Percentiles rank a stretch among this genome's conserved stretches.
Evolutionary conservation across 2,888 invertebrate genomes (phyloP).

Genomic region (Tetrapedia diversipes): DNA sequence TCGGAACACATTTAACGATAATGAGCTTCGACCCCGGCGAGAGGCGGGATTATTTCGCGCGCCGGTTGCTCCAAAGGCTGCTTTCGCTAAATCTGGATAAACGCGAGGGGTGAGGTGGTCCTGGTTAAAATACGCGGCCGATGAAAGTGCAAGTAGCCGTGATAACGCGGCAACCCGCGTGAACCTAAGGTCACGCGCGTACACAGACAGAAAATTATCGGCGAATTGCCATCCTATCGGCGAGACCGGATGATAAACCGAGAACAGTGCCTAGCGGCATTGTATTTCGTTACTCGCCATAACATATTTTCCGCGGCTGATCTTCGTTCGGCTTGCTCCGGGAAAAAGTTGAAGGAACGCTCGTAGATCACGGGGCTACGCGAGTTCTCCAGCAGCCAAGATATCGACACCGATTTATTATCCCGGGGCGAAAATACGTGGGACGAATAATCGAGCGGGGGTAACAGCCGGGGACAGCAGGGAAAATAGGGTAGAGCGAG

Average conservation of each 20-base stretch:
- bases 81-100: slow-evolving; percentile 54
- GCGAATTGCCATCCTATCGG: background rate
- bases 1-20: slow-evolving; percentile 58
- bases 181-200: slow-evolving; percentile 49
- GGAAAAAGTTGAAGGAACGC: background rate
- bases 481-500: background rate
- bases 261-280: background rate
- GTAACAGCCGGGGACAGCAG: rapidly evolving
- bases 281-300: background rate
- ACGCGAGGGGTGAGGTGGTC: background rate
- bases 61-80: slow-evolving; percentile 58
- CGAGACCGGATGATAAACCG: background rate
- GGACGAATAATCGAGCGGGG: background rate
- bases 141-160: slow-evolving; percentile 54
- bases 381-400: background rate
- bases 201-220: slow-evolving; percentile 29
- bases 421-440: background rate
- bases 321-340: background rate
- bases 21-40: slow-evolving; percentile 49
- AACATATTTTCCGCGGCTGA: background rate
- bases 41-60: slow-evolving; percentile 58
- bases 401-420: slow-evolving; percentile 12
- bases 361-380: background rate
- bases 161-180: slow-evolving; percentile 44
- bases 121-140: slow-evolving; percentile 47